These are phyloP conservation scores for Sapajus apella DNA, from an alignment of 2,113 vertebrate species.

Conservation along the genomic window DNA sequence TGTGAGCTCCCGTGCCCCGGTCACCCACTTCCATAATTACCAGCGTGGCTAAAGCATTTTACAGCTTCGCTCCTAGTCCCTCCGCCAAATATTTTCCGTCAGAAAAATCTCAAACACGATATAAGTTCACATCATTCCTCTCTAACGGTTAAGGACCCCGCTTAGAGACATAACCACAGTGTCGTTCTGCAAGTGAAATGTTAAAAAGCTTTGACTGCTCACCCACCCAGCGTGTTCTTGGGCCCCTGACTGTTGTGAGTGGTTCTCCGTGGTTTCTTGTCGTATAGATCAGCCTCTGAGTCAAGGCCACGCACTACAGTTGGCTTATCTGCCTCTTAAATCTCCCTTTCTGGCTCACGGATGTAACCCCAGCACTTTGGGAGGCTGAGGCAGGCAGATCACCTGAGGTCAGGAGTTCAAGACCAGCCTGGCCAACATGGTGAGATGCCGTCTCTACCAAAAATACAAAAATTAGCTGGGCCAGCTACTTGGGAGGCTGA, in stretches of 20 bases:
- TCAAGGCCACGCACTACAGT: background rate
- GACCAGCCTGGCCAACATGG: no score
- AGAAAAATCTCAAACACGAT: background rate
- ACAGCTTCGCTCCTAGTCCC: background rate
- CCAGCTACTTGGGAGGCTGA: no score
- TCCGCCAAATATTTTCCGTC: background rate
- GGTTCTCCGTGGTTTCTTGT: background rate
- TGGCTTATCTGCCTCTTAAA: background rate
- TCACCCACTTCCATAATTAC: background rate
- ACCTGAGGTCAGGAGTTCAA: no score
- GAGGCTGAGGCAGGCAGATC: no score
- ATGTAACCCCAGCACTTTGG: no score
- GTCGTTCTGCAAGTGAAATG: background rate
- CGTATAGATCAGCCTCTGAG: background rate
- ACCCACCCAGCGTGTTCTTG: background rate
- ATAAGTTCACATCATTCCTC: background rate
- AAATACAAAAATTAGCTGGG: no score
- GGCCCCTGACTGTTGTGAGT: background rate
- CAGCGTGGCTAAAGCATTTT: background rate
- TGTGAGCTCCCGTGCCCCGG: background rate
- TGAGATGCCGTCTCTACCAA: no score
- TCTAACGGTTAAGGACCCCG: background rate
- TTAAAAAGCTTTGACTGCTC: background rate
- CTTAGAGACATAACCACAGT: background rate
- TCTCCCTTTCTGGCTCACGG: background rate